These are phyloP conservation scores for Lynx canadensis DNA, from an alignment of 2,113 vertebrate species.

Conservation along the genomic window DNA sequence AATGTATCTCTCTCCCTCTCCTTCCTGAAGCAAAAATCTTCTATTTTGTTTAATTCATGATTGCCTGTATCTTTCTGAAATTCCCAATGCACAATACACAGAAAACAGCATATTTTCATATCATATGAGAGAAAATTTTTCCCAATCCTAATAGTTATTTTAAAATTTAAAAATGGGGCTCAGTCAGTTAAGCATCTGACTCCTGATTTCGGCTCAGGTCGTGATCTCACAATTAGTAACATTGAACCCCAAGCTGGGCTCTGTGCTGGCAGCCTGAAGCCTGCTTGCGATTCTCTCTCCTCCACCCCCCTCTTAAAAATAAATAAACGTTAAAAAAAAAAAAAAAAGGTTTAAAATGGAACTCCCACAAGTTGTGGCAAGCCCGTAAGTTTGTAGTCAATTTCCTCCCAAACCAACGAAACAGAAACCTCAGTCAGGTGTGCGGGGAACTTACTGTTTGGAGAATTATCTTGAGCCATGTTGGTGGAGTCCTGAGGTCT, in stretches of 20 bases:
- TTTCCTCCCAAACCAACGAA: neutral
- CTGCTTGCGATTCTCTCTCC: no score
- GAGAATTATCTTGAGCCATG: neutral
- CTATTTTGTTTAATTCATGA: neutral
- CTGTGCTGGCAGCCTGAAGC: no score
- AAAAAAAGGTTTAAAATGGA: neutral
- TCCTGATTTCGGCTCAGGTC: no score
- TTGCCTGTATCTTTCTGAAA: neutral
- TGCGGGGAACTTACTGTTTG: neutral
- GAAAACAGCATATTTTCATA: neutral
- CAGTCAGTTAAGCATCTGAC: no score
- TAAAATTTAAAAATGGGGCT: neutral
- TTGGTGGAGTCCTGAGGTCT: neutral
- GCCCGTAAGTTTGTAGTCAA: neutral
- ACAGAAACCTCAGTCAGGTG: neutral
- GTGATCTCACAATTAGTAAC: no score
- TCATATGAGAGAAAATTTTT: neutral
- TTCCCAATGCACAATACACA: neutral
- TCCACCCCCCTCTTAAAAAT: no score
- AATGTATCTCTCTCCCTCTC: neutral
- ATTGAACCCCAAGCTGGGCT: no score
- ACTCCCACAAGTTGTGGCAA: neutral
- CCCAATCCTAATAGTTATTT: neutral
- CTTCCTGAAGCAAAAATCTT: neutral
- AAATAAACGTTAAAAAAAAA: no score